Evolutionary conservation across 2,797 vertebrate species (phyloP), one percentile per base, ranked within the genome.

Genomic region (Poecilia gillii): DNA sequence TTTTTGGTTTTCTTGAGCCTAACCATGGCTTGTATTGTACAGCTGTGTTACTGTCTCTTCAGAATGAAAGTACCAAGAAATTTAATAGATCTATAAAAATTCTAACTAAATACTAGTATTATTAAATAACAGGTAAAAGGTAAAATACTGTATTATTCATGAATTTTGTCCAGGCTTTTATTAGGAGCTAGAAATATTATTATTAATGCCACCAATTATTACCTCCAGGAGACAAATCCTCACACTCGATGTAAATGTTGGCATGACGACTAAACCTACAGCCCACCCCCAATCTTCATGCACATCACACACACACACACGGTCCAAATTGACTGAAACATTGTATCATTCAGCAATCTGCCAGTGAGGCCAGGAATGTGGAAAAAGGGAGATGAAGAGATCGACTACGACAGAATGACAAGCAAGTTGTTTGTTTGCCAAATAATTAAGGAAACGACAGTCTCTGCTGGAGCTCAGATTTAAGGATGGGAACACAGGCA

Each of bases 261-360:
- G 62, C 45, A 73, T 55, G 66, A 75, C 79, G 25, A 75, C 33
- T 73, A 79, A 73, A 71, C 47, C 70, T 74, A 81, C 85, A 81
- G 5, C 16, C 66, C 66, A 41, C 66, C 39, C 4, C 23, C 36
- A 39, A 4, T 12, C 9, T 23, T 64, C 74, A 28, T 78, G 31
- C 82, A 79, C 23, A 28, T 31, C 20, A 1, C 78, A 43, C 68
- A 6, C 45, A 18, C 20, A 1, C 53, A n/a, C 25, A 13, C 3
- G 45, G 47, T 33, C 76, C 73, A 84, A 25, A 75, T 73, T 74
- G 59, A 72, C 76, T 73, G 80, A 82, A 74, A 75, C 83, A 39
- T 88, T 92, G 82, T 81, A 90, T 93, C 90, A 94, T 93, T 94
- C 86, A 94, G 89, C 85, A 84, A 75, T 82, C 85, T 87, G 88